Base-by-base conservation (phyloP, 2,888 invertebrate genomes). In the Entomobrya multifasciata region DNA sequence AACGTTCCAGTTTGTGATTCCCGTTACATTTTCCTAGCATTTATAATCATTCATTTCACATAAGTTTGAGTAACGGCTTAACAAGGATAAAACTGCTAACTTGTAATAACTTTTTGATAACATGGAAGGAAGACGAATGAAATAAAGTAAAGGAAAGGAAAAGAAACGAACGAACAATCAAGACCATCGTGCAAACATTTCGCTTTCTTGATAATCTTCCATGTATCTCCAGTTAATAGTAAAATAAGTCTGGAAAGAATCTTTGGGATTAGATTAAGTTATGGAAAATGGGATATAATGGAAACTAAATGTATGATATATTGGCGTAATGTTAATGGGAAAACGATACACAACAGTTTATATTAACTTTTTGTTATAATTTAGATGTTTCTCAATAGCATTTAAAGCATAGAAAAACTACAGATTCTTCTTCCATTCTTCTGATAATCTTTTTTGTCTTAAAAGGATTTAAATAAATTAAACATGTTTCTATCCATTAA, bases 211-310 rank as follows among this genome's bases (percentile, higher is more conserved):
- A n/a, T n/a, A 36, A 5, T 15, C 25, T 17, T n/a, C 52, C n/a
- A 41, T 74, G 52, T 52, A 74, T 52, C 52, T 74, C 52, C 74
- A 52, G 74, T 55, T 52, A 52, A 74, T 74, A 27, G 74, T 55
- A 22, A 52, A 52, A 52, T 74, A 52, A 30, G 17, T 27, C 0
- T 27, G 47, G 62, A 74, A 74, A 74, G 52, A 17, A 52, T 52
- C 49, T 74, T 49, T 30, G 52, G 74, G 74, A 5, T 52, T 30
- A 25, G 30, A 27, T 49, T 17, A 74, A 74, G 4, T 74, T 52
- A n/a, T 30, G 27, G 30, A 27, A 62, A 0, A 5, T 5, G 30
- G 30, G 62, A n/a, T 62, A n/a, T 36, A 30, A 36, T 30, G 30
- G 30, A 36, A n/a, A 27, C 22, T 22, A 60, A 25, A 11, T n/a